Evolutionary conservation across 2,113 vertebrate species (phyloP), one percentile per base, ranked within the genome.

Genomic region (Myrmecophaga tridactyla): DNA sequence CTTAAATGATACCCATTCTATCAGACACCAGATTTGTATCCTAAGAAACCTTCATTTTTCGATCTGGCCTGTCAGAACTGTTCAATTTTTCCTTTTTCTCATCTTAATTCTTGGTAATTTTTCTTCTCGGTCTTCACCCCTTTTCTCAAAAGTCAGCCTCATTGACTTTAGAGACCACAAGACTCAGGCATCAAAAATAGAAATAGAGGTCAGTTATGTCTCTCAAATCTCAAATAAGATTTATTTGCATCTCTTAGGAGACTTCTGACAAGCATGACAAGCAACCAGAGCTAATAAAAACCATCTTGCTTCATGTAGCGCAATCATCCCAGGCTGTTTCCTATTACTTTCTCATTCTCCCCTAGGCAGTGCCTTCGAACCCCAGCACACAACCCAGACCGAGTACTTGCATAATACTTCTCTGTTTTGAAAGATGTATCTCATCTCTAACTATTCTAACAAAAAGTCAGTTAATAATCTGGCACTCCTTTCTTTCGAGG

Each of bases 171-270:
- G 27, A 94, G 90, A 95, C 76, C 76, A 90, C 7, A 90, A 65
- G 51, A 96, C 67, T 77, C 34, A 4, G 84, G 72, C 67, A 70
- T 87, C 93, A 94, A 94, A 97, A 94, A 94, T 88, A 92, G 90
- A 93, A 81, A 86, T 18, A 82, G 76, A 96, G 89, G 34, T 85
- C 95, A 97, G 96, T 94, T 90, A 96, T 77, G 20, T 82, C 70
- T 90, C 87, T 93, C 89, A 89, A 93, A 78, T 90, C 81, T 96
- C 91, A 95, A 90, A 58, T 73, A 95, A 88, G 90, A 77, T 53
- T 76, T 73, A 93, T 93, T 93, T 96, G 76, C 89, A 84, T 96
- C 92, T 95, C 89, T 81, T 86, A 93, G 84, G 89, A 92, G 94
- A 89, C 63, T 92, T 93, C 86, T 86, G 83, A 96, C 58, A 94